Base-by-base conservation (phyloP, 2,797 vertebrate genomes). In the Sebastes nivosus region DNA sequence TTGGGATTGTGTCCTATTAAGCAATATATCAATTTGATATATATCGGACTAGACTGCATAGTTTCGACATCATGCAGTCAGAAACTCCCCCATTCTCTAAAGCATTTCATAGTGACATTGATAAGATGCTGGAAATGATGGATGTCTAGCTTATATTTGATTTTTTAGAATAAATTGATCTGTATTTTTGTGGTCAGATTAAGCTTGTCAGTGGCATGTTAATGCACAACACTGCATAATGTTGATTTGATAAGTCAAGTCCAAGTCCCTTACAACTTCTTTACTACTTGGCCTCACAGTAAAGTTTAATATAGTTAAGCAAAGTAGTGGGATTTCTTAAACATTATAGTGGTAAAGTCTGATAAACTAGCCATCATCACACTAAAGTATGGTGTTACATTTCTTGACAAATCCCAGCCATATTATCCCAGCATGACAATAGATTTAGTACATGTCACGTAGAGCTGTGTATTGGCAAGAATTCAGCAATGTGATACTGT, bases 11-110 rank as follows among this genome's bases (percentile, higher is more conserved):
- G 20, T 24, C 8, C 7, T 16, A 8, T 5, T 20, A 50, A 75
- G n/a, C 27, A 12, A 80, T 71, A 10, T 18, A 76, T 71, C 60
- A 60, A 59, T 54, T 22, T 71, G 22, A 52, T 66, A 70, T 75
- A 6, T 10, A 34, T 71, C 24, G 22, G 32, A 6, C 46, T 16
- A 1, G 4, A 65, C 29, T 30, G 3, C 8, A 60, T 18, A 10
- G 8, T 59, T 24, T 27, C 1, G 11, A 60, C 11, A 16, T 20
- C 12, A 38, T 16, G 18, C 42, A 38, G 65, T 68, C 65, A 25
- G 54, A 76, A 63, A 63, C 4, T 0, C 2, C 1, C 16, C 6
- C 22, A 2, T 36, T 59, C 10, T 59, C n/a, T 46, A 18, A 46
- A 68, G n/a, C n/a, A 7, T 25, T 59, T 20, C 18, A 34, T 13